Evolutionary conservation across 2,888 invertebrate genomes (phyloP), one percentile per base, ranked within the genome.

Genomic region (Alviniconcha strummeri): DNA sequence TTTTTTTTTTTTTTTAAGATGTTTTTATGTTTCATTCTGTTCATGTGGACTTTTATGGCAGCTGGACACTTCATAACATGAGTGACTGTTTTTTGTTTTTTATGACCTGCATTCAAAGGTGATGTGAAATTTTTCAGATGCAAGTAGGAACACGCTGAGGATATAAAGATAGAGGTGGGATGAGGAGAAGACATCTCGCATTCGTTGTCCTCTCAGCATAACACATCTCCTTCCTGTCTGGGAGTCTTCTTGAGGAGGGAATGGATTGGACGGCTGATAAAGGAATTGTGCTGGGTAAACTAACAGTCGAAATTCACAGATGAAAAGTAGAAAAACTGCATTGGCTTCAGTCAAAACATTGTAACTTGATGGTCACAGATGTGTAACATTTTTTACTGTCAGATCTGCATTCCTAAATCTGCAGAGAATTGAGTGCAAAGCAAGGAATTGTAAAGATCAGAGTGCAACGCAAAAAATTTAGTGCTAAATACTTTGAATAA

Each of bases 71-170:
- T 72, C 74, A 74, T 52, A 11, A 4, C 69, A 54, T 80, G 69
- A 52, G 54, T 54, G 69, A 55, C 69, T 80, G 15, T 80, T 69
- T 67, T 54, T 54, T 15, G 11, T 80, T 72, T 57, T 57, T 36
- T 17, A 81, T 56, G 17, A 17, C 19, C 72, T 76, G 54, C 57
- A 76, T 60, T 75, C 77, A 52, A 69, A 77, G 71, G 11, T 77
- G 19, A 57, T 64, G 55, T 82, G 55, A n/a, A 11, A 69, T 82
- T 82, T 82, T 82, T 69, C 82, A 82, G 82, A 82, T 82, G 82
- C 82, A 76, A 77, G 36, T 82, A 82, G 71, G 77, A 82, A 75
- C 81, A 17, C 60, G 75, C 64, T 11, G 76, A 60, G 82, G 76
- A 76, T 57, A 57, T 74, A 76, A 76, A 64, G 76, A 19, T 82